Evolutionary conservation across 2,797 vertebrate species (phyloP).

Genomic region (Poecilia picta): DNA sequence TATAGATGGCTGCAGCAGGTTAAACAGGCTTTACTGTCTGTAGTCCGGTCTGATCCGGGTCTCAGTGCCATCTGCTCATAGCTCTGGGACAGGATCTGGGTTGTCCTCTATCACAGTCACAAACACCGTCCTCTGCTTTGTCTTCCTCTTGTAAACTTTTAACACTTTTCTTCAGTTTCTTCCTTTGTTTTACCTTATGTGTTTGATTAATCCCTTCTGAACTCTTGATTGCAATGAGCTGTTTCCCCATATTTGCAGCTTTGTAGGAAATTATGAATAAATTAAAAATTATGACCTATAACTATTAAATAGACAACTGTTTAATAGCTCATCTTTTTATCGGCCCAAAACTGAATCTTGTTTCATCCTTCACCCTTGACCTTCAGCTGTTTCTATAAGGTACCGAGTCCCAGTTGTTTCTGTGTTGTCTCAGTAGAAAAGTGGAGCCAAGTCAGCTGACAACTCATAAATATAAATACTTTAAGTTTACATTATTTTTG

Average conservation of each 20-base stretch:
- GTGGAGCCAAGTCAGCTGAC: too few species aligned
- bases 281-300: background rate
- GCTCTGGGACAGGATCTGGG: slow-evolving; percentile 44
- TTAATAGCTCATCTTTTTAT: background rate
- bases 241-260: background rate
- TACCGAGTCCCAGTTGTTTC: background rate
- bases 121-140: slow-evolving; percentile 9
- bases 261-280: background rate
- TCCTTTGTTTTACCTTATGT: slow-evolving; percentile 5
- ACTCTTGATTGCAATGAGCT: background rate
- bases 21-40: slow-evolving; percentile 57
- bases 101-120: slow-evolving; percentile 31
- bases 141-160: background rate
- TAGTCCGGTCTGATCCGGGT: slow-evolving; percentile 59
- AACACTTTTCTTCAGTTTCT: background rate
- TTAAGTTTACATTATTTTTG: background rate
- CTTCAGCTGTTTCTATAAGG: background rate
- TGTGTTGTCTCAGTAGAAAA: background rate
- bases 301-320: background rate
- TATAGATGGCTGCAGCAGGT: slow-evolving; percentile 42
- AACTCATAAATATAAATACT: background rate
- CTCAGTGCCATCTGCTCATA: slow-evolving; percentile 69
- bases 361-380: background rate
- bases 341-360: background rate
- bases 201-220: slow-evolving; percentile 7